Percentiles rank a stretch among this genome's conserved stretches.
Evolutionary conservation across 2,797 vertebrate genomes (phyloP).

Genomic region (Notolabrus celidotus): DNA sequence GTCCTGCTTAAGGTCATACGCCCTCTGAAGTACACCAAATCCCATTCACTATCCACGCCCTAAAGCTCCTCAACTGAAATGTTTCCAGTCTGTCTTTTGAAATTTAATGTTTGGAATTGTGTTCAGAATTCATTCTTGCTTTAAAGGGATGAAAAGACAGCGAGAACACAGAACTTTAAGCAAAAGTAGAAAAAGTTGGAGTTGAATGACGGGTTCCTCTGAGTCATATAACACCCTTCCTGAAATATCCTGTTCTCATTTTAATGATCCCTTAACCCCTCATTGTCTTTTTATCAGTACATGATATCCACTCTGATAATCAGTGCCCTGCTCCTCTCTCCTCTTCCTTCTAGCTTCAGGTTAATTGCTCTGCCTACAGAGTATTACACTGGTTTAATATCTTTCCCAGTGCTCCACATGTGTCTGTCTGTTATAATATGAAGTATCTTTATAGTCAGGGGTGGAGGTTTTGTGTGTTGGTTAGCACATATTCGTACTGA

Average conservation of each 20-base stretch:
- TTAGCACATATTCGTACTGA: background rate
- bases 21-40: conserved; percentile 37
- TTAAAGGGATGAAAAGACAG: background rate
- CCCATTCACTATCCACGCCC: conserved; percentile 56
- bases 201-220: conserved; percentile 18
- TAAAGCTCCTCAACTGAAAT: conserved; percentile 22
- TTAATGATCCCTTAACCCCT: conserved; percentile 1
- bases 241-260: conserved; percentile 12
- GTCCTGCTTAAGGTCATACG: conserved; percentile 39
- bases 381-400: conserved; percentile 9
- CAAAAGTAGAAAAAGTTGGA: conserved; percentile 2
- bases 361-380: background rate
- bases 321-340: background rate
- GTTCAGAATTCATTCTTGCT: conserved; percentile 18
- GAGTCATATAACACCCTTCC: conserved; percentile 2
- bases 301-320: conserved; percentile 8
- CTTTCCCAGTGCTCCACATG: background rate
- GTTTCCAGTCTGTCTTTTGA: conserved; percentile 32
- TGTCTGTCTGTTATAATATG: background rate
- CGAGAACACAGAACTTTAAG: conserved; percentile 5
- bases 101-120: conserved; percentile 42
- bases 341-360: background rate
- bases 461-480: background rate
- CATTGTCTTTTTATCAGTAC: conserved; percentile 3
- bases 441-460: background rate